Conservation (phyloP, 2,113 vertebrate genomes). For the Zosterops borbonicus region DNA sequence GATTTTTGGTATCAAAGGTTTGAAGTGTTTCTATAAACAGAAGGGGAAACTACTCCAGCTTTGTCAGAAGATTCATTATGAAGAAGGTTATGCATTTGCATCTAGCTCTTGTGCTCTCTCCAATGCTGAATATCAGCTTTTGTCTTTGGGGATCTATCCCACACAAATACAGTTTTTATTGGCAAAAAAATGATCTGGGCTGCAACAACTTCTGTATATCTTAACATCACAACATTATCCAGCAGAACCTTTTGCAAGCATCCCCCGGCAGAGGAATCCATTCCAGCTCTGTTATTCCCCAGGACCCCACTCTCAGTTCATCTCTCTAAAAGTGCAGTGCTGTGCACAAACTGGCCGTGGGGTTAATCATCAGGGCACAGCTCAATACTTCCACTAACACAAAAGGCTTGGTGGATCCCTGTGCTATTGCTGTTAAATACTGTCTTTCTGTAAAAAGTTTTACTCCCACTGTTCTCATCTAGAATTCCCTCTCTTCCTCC, state of each 20-base stretch:
- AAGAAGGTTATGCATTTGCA: neutral
- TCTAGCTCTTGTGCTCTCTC: neutral
- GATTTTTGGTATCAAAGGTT: neutral
- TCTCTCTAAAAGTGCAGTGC: neutral
- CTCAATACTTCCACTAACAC: neutral
- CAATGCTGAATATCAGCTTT: neutral
- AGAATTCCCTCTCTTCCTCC: conserved; percentile 13
- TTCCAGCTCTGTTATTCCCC: neutral
- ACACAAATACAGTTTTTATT: neutral
- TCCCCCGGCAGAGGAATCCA: neutral
- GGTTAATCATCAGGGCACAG: neutral
- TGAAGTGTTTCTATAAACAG: neutral
- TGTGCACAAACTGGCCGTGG: accelerated
- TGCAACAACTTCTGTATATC: neutral
- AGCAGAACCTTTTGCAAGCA: neutral
- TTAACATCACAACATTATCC: neutral
- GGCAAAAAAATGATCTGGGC: neutral
- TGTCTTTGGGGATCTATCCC: neutral
- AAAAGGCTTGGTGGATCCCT: neutral
- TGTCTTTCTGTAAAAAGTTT: neutral
- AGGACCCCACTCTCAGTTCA: accelerated
- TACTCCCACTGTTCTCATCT: neutral
- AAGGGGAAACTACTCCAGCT: neutral
- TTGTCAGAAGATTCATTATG: neutral
- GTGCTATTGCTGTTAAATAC: neutral